These are phyloP conservation scores for Polyergus mexicanus DNA, from an alignment of 1,140 invertebrate genomes.

Conservation along the genomic window DNA sequence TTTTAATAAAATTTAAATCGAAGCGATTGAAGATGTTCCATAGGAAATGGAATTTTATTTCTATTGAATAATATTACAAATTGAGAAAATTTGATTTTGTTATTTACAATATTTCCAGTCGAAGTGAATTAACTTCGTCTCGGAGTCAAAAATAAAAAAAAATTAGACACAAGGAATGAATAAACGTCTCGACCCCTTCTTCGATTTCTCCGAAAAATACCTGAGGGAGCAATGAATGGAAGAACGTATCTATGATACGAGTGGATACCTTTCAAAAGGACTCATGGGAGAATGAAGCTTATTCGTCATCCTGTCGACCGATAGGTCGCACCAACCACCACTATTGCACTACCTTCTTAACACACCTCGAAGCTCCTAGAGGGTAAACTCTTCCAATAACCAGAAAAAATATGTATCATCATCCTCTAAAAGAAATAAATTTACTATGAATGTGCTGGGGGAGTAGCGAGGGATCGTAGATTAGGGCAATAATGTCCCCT, in stretches of 20 bases:
- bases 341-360: constrained; percentile 66
- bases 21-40: not conserved
- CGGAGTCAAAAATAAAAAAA: constrained; percentile 38
- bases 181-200: constrained; percentile 10
- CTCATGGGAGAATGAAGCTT: constrained; percentile 55
- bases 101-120: not conserved
- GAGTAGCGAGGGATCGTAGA: not conserved
- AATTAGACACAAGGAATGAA: constrained; percentile 38
- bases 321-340: constrained; percentile 44
- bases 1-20: not conserved
- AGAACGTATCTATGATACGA: constrained; percentile 30
- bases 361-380: constrained; percentile 53
- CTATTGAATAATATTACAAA: not conserved
- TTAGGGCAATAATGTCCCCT: constrained; percentile 1
- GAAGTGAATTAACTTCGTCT: constrained; percentile 7
- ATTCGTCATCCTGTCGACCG: constrained; percentile 73
- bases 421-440: constrained; percentile 58
- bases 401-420: constrained; percentile 53
- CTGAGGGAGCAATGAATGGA: constrained; percentile 43
- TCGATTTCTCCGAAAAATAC: constrained; percentile 30
- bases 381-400: constrained; percentile 63
- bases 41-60: not conserved
- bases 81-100: not conserved
- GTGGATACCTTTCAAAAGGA: constrained; percentile 49
- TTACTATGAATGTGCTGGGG: constrained; percentile 20